Base-by-base conservation (phyloP, 2,113 vertebrate species). In the Loxodonta africana region DNA sequence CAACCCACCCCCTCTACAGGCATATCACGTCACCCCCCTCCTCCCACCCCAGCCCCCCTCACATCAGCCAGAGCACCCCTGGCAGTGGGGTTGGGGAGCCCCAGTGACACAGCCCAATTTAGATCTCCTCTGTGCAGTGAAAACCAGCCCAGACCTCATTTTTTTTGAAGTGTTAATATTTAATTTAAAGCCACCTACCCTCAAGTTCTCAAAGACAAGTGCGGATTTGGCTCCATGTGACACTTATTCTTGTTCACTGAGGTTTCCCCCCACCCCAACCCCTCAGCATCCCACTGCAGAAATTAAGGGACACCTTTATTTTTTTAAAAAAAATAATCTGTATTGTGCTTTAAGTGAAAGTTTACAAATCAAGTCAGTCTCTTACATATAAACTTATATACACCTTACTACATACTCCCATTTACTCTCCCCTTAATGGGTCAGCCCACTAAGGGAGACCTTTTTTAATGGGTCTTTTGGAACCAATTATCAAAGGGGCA, bases 131-230 rank as follows among this genome's bases (percentile, higher is more conserved):
- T 97, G 91, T 77, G 94, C 2, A 2, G 25, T 60, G 92, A 97
- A 77, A 97, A 86, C 6, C 78, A 93, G 78, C 82, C 41, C 78
- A 96, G 96, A 94, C 26, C 82, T 98, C 90, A 88, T 94, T 97
- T 96, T 97, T 97, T 85, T 95, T 60, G 26, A 73, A 41, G 28
- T 30, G 92, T 73, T 95, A 85, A 97, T 95, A 97, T 98, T 97
- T 97, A 97, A 98, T 98, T 92, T 89, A 96, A 97, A 97, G 92
- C 78, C 77, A 95, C 21, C 73, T 86, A 41, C 76, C 78, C 82
- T 80, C 78, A 84, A 88, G 63, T 97, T 96, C 63, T 96, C 65
- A 76, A 71, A 97, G 74, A 85, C 10, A 53, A 96, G 46, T 33
- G 15, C 26, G 86, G 37, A 3, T 0, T 20, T 74, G 44, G 77